phyloP scores from a whole-genome alignment of 2,888 invertebrate genomes.

The Drosophila crucigera region DNA sequence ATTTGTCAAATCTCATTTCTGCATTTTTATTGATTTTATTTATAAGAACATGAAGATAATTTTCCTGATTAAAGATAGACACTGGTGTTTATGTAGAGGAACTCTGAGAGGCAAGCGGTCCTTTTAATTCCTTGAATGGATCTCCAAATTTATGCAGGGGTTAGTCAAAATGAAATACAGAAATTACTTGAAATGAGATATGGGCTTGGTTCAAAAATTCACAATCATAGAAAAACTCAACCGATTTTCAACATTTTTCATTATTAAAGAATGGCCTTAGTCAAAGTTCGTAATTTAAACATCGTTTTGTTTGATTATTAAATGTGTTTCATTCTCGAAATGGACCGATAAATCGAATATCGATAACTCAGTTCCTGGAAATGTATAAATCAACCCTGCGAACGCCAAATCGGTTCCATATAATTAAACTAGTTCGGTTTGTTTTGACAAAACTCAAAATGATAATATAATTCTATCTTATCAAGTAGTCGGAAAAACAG shows the following conservation, averaged over 20 bases:
- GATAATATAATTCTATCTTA: slow-evolving; percentile 54
- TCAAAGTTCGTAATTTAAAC: background rate
- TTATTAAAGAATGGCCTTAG: background rate
- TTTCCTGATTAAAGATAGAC: background rate
- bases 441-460: slow-evolving; percentile 55
- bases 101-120: background rate
- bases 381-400: slow-evolving; percentile 10
- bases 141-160: background rate
- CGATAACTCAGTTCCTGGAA: slow-evolving; percentile 20
- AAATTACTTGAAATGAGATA: background rate
- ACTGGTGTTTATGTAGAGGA: background rate
- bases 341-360: slow-evolving; percentile 2
- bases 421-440: slow-evolving; percentile 43
- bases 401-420: slow-evolving; percentile 26
- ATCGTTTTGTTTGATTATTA: background rate
- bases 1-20: slow-evolving; percentile 34
- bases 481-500: slow-evolving; percentile 36
- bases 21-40: background rate
- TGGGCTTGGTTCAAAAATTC: background rate
- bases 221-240: background rate
- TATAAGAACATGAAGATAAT: background rate
- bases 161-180: background rate
- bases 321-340: slow-evolving; percentile 1
- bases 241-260: background rate
- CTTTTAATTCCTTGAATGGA: background rate